phyloP scores from a whole-genome alignment of 2,113 vertebrate genomes.

The Halichoerus grypus region DNA sequence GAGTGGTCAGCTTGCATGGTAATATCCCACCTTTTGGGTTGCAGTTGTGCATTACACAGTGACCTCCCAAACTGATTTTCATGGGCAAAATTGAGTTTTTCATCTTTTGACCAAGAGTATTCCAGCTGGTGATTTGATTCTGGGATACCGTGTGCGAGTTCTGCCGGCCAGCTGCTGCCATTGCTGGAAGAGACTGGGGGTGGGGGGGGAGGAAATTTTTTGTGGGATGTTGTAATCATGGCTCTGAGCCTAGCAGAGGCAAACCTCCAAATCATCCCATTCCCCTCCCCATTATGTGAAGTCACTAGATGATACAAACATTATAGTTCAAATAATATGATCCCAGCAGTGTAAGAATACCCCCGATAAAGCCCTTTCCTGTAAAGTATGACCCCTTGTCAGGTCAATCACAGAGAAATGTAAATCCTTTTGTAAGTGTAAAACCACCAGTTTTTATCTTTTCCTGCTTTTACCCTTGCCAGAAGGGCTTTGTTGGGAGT shows the following conservation, averaged over 20 bases:
- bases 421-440: background rate
- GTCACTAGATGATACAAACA: background rate
- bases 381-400: background rate
- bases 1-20: background rate
- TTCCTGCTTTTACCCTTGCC: background rate
- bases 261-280: background rate
- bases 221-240: background rate
- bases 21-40: background rate
- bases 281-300: background rate
- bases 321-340: background rate
- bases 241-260: background rate
- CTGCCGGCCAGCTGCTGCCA: background rate
- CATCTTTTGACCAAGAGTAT: background rate
- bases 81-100: background rate
- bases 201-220: background rate
- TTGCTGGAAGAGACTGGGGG: background rate
- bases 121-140: slow-evolving; percentile 4
- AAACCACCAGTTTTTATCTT: background rate
- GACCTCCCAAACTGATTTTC: background rate
- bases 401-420: background rate
- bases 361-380: background rate
- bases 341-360: background rate
- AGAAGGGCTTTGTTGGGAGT: slow-evolving; percentile 7
- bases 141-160: background rate
- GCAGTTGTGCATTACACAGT: background rate